A percentile compares a stretch with the other conserved stretches of the same genome.
phyloP scores from a whole-genome alignment of 2,113 vertebrate species.

The Pygoscelis adeliae region DNA sequence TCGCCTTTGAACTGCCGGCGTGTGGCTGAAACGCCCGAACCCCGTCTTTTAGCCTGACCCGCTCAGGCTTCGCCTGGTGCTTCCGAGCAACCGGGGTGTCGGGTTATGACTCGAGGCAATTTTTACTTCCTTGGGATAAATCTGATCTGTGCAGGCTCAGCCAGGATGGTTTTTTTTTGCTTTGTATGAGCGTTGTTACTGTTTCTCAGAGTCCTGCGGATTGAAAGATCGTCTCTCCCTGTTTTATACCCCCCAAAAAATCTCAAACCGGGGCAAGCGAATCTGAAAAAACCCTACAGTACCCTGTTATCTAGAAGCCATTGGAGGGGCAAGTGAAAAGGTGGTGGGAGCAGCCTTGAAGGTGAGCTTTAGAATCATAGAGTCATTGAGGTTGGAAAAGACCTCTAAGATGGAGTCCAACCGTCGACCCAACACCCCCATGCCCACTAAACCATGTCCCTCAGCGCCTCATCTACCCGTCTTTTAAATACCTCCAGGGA shows the following conservation, averaged over 20 bases:
- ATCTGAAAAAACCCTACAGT: too few relatives aligned
- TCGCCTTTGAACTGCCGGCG: not conserved
- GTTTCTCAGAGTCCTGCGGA: not conserved
- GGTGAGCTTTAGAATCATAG: not conserved
- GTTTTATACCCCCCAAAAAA: too few relatives aligned
- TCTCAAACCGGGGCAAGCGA: not conserved
- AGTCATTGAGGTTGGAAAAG: too few relatives aligned
- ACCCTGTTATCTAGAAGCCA: not conserved
- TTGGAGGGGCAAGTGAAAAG: not conserved
- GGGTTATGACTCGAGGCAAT: rapidly evolving
- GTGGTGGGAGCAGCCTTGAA: not conserved
- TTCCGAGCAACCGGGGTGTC: not conserved
- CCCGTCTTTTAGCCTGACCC: not conserved
- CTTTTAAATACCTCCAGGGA: too few relatives aligned
- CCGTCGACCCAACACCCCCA: too few relatives aligned
- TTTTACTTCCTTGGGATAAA: not conserved
- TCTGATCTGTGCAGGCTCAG: not conserved
- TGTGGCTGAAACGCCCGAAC: not conserved
- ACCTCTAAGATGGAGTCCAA: too few relatives aligned
- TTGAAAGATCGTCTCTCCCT: not conserved
- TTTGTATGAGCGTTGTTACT: not conserved
- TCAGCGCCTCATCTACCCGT: too few relatives aligned
- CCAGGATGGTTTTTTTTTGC: not conserved
- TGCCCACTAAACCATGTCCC: too few relatives aligned
- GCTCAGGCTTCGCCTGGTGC: not conserved